Conservation (phyloP, 1,140 invertebrate genomes). For the Magallana angulata region DNA sequence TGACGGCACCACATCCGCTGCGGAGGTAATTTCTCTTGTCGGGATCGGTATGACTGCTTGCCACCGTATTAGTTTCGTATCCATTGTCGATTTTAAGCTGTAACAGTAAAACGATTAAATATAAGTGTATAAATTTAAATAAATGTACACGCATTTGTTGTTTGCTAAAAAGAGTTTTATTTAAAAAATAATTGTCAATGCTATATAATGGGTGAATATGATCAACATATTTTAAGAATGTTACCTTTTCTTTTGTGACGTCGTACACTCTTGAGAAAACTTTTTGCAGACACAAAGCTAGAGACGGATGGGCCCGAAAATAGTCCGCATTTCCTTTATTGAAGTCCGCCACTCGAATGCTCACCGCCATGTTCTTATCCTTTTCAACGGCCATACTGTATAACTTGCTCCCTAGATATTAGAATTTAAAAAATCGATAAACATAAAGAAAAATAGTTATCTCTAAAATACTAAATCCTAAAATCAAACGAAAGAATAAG, state of each 20-base stretch:
- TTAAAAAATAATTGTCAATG: no score
- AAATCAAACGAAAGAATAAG: background rate
- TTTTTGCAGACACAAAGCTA: constrained; percentile 62
- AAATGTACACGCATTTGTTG: no score
- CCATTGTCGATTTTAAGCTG: constrained; percentile 51
- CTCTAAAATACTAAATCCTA: no score
- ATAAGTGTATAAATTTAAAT: no score
- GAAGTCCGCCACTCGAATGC: constrained; percentile 55
- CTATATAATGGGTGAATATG: no score
- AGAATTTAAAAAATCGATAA: background rate
- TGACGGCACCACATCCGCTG: constrained; percentile 56
- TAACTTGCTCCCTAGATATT: constrained; percentile 32
- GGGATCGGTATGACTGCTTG: background rate
- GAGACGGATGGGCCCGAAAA: constrained; percentile 65
- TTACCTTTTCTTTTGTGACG: constrained; percentile 36
- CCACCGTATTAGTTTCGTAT: constrained; percentile 22
- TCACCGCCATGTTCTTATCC: constrained; percentile 52
- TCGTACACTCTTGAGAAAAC: constrained; percentile 44
- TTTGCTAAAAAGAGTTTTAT: background rate
- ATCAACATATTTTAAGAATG: background rate
- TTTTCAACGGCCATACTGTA: constrained; percentile 13
- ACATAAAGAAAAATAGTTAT: no score
- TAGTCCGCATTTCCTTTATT: constrained; percentile 43
- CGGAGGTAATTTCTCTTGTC: constrained; percentile 52
- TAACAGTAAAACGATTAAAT: background rate